Evolutionary conservation across 2,888 invertebrate genomes (phyloP).

Genomic region (Protophormia terraenovae): DNA sequence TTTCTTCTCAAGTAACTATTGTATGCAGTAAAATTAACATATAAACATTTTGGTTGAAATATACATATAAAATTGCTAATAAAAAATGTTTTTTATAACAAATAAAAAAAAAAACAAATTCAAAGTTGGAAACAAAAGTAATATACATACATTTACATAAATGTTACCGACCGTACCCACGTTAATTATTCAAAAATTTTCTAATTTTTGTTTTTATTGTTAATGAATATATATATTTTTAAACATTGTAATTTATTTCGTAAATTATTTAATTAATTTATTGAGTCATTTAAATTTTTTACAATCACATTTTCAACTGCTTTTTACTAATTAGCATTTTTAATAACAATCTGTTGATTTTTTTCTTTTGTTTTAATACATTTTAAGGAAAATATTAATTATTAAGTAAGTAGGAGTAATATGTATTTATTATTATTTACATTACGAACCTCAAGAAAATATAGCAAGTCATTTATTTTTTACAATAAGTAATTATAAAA

Average conservation of each 20-base stretch:
- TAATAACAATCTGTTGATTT: slow-evolving; percentile 43
- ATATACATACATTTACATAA: too few species aligned
- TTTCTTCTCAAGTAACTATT: too few species aligned
- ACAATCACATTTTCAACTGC: slow-evolving; percentile 53
- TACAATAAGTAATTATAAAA: slow-evolving; percentile 18
- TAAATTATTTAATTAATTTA: slow-evolving; percentile 21
- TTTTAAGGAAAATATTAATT: not conserved
- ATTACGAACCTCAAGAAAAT: not conserved
- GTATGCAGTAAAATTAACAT: too few species aligned
- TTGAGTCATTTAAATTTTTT: slow-evolving; percentile 29
- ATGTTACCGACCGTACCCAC: too few species aligned
- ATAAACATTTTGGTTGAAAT: too few species aligned
- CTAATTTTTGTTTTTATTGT: slow-evolving; percentile 3
- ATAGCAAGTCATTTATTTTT: not conserved
- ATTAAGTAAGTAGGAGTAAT: slow-evolving; percentile 20
- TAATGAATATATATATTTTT: not conserved
- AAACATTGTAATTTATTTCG: slow-evolving; percentile 22
- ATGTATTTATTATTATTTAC: slow-evolving; percentile 8
- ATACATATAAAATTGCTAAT: too few species aligned
- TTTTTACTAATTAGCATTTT: slow-evolving; percentile 35
- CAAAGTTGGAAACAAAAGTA: too few species aligned
- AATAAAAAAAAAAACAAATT: too few species aligned
- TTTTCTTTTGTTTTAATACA: not conserved
- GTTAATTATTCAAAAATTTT: too few species aligned
- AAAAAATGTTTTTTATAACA: too few species aligned